phyloP scores from a whole-genome alignment of 2,797 vertebrate genomes.

The Miichthys miiuy region DNA sequence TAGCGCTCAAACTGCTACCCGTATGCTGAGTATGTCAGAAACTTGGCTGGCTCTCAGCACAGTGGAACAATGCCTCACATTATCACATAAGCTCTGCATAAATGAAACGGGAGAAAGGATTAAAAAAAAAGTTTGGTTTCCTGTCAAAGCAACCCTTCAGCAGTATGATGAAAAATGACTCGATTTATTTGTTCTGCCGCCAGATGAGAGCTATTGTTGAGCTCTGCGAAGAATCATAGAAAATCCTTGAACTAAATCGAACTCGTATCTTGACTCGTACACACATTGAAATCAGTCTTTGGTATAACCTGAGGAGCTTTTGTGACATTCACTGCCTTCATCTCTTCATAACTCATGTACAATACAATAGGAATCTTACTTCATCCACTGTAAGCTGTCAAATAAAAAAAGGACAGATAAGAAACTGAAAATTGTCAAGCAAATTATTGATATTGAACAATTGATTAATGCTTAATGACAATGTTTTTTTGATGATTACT shows the following conservation, averaged over 20 bases:
- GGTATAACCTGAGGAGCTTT: not conserved
- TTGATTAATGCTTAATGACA: not conserved
- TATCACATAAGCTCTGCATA: conserved; percentile 17
- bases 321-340: not conserved
- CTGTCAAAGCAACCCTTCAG: conserved; percentile 8
- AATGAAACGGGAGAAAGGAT: conserved; percentile 23
- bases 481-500: not conserved
- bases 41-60: conserved; percentile 11
- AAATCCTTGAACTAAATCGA: conserved; percentile 14
- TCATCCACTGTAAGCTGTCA: not conserved
- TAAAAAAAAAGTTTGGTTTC: conserved; percentile 23
- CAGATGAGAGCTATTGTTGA: not conserved
- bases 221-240: not conserved
- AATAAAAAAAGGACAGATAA: not conserved
- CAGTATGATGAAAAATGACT: not conserved
- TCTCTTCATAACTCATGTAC: not conserved
- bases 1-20: conserved; percentile 1
- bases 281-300: not conserved
- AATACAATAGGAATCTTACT: not conserved
- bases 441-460: not conserved
- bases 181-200: conserved; percentile 12
- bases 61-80: conserved; percentile 1
- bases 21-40: conserved; percentile 25
- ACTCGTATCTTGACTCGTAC: not conserved
- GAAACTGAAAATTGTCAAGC: not conserved